Conservation (phyloP, 2,888 invertebrate species). For the Macropis europaea region DNA sequence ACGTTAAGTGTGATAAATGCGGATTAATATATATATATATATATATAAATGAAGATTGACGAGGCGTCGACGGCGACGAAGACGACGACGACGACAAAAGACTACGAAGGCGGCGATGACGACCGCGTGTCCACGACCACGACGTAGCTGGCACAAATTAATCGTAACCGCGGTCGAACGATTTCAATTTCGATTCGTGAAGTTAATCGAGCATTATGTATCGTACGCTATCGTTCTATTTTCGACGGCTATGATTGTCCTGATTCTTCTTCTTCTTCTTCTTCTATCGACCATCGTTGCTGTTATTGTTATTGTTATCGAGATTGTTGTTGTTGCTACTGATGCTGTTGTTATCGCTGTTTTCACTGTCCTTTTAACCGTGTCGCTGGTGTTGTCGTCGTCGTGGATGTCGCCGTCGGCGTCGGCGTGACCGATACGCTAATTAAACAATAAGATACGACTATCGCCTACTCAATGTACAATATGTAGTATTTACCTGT, state of each 20-base stretch:
- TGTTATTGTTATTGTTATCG: constrained; percentile 46
- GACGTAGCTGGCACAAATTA: constrained; percentile 14
- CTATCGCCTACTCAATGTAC: constrained; percentile 80
- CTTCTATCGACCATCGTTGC: constrained; percentile 45
- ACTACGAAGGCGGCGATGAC: constrained; percentile 46
- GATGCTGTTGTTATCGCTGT: constrained; percentile 48
- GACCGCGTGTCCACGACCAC: constrained; percentile 44
- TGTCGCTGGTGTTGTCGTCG: constrained; percentile 61
- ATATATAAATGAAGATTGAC: constrained; percentile 35
- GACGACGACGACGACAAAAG: constrained; percentile 23
- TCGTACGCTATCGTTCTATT: too few species aligned
- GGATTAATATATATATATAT: constrained; percentile 21
- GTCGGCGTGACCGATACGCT: constrained; percentile 65
- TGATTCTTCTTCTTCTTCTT: not conserved
- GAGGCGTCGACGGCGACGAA: constrained; percentile 39
- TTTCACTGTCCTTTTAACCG: constrained; percentile 26
- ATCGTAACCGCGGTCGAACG: not conserved
- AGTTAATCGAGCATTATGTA: too few species aligned
- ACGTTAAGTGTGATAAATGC: constrained; percentile 65
- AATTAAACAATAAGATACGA: constrained; percentile 77
- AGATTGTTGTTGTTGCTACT: constrained; percentile 49
- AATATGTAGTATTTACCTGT: constrained; percentile 80
- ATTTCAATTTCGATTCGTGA: too few species aligned
- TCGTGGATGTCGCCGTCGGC: constrained; percentile 53
- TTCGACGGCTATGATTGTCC: not conserved